Evolutionary conservation across 2,113 vertebrate genomes (phyloP).

Genomic region (Pandion haliaetus): DNA sequence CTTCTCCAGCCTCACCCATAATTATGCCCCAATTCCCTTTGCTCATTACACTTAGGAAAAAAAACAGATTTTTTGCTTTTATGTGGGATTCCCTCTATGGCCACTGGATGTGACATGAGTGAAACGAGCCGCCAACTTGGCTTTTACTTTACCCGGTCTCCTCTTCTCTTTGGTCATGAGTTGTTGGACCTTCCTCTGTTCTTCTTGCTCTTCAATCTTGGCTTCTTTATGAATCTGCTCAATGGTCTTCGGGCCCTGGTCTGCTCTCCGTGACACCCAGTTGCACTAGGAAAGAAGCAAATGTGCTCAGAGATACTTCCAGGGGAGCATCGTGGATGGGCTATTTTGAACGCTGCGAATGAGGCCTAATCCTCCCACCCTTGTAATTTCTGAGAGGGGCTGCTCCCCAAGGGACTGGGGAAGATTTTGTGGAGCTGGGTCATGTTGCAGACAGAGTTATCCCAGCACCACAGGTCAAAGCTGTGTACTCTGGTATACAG

Average conservation of each 20-base stretch:
- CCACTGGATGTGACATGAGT: not conserved
- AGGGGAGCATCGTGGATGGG: accelerated
- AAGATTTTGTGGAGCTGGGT: not conserved
- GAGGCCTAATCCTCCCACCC: not conserved
- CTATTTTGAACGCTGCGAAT: accelerated
- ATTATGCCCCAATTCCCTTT: not conserved
- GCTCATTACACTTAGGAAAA: not conserved
- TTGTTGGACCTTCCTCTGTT: slow-evolving; percentile 96
- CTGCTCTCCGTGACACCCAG: slow-evolving; percentile 93
- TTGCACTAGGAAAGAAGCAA: slow-evolving; percentile 81
- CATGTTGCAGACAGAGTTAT: accelerated
- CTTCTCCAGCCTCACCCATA: not conserved
- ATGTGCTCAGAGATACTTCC: not conserved
- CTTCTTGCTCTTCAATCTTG: slow-evolving; percentile 97
- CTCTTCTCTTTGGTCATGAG: slow-evolving; percentile 97
- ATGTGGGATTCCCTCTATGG: not conserved
- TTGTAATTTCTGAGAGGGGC: accelerated
- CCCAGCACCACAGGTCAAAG: not conserved
- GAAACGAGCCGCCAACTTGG: not conserved
- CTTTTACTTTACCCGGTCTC: slow-evolving; percentile 80
- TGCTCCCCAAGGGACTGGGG: not conserved
- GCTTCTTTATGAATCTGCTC: slow-evolving; percentile 99
- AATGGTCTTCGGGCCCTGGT: slow-evolving; percentile 96
- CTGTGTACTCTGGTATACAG: accelerated
- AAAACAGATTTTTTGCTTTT: not conserved